Base-by-base conservation (phyloP, 2,113 vertebrate species). In the Neogale vison region DNA sequence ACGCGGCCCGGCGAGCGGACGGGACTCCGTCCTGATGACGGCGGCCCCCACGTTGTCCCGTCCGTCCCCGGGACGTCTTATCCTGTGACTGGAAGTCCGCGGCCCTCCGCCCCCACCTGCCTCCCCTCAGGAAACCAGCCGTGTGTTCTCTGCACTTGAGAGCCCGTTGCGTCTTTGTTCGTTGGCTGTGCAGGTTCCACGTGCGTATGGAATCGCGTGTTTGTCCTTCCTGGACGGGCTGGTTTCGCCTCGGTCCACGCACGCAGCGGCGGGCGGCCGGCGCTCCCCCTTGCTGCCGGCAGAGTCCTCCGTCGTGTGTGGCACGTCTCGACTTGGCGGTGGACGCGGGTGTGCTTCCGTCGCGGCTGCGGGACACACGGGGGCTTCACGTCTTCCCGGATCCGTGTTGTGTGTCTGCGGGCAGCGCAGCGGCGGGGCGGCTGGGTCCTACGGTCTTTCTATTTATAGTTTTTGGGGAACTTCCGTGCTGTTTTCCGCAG, bases 241-340 rank as follows among this genome's bases (percentile, higher is more conserved):
- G 24, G 6, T 9, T 7, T 47, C 12, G 24, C 26, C 42, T 17
- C 15, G 42, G 2, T 29, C 72, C 3, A 0, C 8, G 26, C 42
- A 1, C 1, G 7, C 17, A 15, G 15, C 8, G 17, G 74, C 42
- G 17, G 7, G 8, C 0, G 24, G 42, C 42, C 4, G 7, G 24
- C 7, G 24, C 7, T 31, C 42, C 7, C 29, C 47, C 72, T 47
- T 9, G 45, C 26, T 29, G 34, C 4, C 2, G 26, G 72, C 72
- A 2, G 14, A 45, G 72, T 76, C 24, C 1, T 45, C 72, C 72
- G 14, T 13, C 4, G 36, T 12, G 9, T 3, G 31, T 3, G 20
- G 36, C 71, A 2, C 42, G 26, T 77, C 42, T 31, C 8, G 13
- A 0, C 42, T 3, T 15, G 1, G 5, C 6, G 0, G 14, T 0